Base-by-base conservation (phyloP, 2,113 vertebrate genomes). In the Scalopus aquaticus region DNA sequence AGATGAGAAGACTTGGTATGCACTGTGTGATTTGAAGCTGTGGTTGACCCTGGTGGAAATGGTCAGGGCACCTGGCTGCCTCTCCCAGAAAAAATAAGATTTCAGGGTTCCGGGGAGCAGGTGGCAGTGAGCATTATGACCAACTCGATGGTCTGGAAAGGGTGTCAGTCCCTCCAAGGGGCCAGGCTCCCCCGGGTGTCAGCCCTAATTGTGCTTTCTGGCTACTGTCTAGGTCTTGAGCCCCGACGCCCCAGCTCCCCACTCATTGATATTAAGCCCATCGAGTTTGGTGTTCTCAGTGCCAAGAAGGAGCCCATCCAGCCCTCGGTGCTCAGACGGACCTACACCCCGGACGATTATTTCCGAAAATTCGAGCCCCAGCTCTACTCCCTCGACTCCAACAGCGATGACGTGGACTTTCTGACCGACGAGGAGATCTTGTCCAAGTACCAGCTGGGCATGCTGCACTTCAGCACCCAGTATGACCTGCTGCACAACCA, bases 391-490 rank as follows among this genome's bases (percentile, higher is more conserved):
- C 97, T 98, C 0, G 98, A 99, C 93, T 98, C 99, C 0, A 98
- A 97, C 9, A 97, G 98, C 0, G 99, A 99, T 2, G 99, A 99
- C 3, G 96, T 99, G 97, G 99, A 99, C 97, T 98, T 98, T 28
- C 94, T 99, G 98, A 99, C 99, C 0, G 99, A 99, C 2, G 99
- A 99, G 93, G 99, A 99, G 98, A 99, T 99, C 90, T 95, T 99
- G 85, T 98, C 98, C 0, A 99, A 98, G 95, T 99, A 99, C 95
- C 99, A 99, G 95, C 97, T 99, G 96, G 99, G 99, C 95, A 99
- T 99, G 98, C 98, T 99, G 92, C 99, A 99, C 96, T 99, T 99
- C 91, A 99, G 99, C 97, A 98, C 99, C 0, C 99, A 99, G 97
- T 99, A 99, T 0, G 99, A 99, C 73, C 98, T 99, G 65, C n/a